A percentile compares a stretch with the other conserved stretches of the same genome.
Conservation (phyloP, 2,113 vertebrate species). For the Oxyura jamaicensis region DNA sequence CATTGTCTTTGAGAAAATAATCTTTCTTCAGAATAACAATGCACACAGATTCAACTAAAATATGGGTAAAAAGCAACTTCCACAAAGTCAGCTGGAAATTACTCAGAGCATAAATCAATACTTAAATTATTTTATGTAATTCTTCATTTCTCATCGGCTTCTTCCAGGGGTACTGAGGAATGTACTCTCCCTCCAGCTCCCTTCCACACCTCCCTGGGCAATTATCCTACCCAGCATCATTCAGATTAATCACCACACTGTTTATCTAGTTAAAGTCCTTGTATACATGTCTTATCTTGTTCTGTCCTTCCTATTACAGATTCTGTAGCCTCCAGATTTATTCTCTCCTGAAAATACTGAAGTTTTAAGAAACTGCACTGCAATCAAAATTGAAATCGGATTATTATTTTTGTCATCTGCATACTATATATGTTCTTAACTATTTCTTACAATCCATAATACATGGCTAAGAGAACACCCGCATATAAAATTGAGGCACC, state of each 20-base stretch:
- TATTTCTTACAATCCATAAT: not conserved
- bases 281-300: not conserved
- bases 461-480: not conserved
- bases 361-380: not conserved
- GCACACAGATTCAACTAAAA: constrained; percentile 19
- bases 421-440: not conserved
- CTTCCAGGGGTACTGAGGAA: not conserved
- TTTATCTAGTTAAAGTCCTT: not conserved
- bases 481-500: not conserved
- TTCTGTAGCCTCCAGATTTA: not conserved
- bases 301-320: not conserved
- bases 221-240: not conserved
- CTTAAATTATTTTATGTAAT: constrained; percentile 28
- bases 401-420: not conserved
- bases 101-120: not conserved
- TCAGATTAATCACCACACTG: not conserved
- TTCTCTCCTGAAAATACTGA: not conserved
- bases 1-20: constrained; percentile 53
- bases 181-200: not conserved
- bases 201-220: not conserved
- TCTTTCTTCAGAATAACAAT: constrained; percentile 44
- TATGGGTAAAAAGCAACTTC: constrained; percentile 1
- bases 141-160: not conserved
- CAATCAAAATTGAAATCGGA: not conserved
- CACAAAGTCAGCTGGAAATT: constrained; percentile 20